Conservation (phyloP, 2,113 vertebrate genomes). For the Columbina picui region DNA sequence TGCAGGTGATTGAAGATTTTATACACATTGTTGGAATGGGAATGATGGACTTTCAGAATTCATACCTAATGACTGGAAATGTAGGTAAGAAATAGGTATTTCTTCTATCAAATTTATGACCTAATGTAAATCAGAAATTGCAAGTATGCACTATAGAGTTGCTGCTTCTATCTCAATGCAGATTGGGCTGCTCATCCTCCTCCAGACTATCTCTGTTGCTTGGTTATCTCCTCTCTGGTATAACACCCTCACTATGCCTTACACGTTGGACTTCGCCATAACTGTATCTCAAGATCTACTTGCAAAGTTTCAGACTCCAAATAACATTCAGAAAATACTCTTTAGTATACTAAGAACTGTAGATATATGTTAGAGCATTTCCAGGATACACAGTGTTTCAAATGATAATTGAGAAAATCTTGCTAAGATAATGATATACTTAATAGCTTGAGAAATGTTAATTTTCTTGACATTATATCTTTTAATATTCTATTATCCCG, state of each 20-base stretch:
- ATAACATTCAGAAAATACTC: neutral
- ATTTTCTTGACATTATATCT: neutral
- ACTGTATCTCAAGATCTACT: neutral
- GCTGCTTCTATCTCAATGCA: neutral
- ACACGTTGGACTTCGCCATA: neutral
- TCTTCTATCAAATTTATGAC: slow-evolving; percentile 54
- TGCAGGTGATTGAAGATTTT: slow-evolving; percentile 99
- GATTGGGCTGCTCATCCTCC: neutral
- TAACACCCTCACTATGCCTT: neutral
- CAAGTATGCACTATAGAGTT: slow-evolving; percentile 49
- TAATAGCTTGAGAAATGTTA: neutral
- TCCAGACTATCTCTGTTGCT: neutral
- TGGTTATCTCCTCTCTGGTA: neutral
- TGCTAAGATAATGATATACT: neutral
- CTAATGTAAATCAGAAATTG: slow-evolving; percentile 64
- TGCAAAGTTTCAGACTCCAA: neutral
- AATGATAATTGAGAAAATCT: neutral
- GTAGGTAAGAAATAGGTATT: slow-evolving; percentile 90
- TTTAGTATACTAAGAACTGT: neutral
- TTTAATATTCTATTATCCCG: neutral
- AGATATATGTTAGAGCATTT: neutral
- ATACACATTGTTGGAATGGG: slow-evolving; percentile 99
- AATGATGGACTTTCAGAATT: slow-evolving; percentile 99
- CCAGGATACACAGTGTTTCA: neutral
- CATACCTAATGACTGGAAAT: slow-evolving; percentile 99